phyloP scores from a whole-genome alignment of 2,888 invertebrate genomes.

The Melieria picta region DNA sequence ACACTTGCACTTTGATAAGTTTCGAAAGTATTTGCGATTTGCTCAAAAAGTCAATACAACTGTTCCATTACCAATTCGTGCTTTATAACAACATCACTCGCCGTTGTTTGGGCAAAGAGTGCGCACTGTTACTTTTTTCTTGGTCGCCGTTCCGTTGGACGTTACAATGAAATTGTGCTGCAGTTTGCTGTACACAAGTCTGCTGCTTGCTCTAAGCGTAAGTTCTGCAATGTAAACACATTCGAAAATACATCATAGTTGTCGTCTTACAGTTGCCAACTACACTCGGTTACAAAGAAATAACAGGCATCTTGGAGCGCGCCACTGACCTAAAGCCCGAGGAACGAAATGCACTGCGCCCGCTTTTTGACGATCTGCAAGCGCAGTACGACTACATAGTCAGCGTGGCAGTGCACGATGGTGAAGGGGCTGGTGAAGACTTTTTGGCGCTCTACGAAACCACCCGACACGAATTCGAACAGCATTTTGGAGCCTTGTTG shows the following conservation, averaged over 20 bases:
- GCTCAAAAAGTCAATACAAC: too few relatives aligned
- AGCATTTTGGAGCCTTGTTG: conserved; percentile 18
- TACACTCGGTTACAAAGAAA: conserved; percentile 33
- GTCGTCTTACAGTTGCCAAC: conserved; percentile 4
- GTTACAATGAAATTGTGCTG: too few relatives aligned
- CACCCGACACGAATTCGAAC: conserved; percentile 46
- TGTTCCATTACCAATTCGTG: too few relatives aligned
- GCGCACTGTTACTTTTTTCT: too few relatives aligned
- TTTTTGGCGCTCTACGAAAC: conserved; percentile 40
- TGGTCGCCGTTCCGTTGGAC: too few relatives aligned
- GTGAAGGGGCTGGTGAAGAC: conserved; percentile 30
- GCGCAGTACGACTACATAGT: conserved; percentile 51
- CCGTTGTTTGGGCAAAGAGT: too few relatives aligned
- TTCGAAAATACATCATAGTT: background rate
- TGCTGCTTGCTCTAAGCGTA: conserved; percentile 8
- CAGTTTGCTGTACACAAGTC: too few relatives aligned
- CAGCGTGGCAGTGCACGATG: conserved; percentile 38
- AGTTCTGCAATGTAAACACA: background rate
- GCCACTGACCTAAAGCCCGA: conserved; percentile 45
- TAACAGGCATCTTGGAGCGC: conserved; percentile 35
- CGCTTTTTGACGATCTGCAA: conserved; percentile 52
- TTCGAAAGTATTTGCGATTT: too few relatives aligned
- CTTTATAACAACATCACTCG: too few relatives aligned
- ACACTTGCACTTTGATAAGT: too few relatives aligned
- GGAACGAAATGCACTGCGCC: conserved; percentile 50